Base-by-base conservation (phyloP, 2,888 invertebrate species). In the Coenonympha glycerion region DNA sequence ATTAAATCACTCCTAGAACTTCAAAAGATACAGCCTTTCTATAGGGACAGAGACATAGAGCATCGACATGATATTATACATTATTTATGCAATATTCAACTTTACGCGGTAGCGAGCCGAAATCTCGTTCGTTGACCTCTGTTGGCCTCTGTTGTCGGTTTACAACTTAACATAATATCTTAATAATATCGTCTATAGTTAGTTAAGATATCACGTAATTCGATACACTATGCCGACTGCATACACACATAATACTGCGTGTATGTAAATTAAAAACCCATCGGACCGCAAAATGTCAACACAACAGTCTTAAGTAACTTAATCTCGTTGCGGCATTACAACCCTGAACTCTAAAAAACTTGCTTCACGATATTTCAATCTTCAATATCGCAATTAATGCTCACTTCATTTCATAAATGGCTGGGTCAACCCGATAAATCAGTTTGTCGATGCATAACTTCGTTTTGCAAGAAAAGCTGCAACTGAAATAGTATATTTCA, bases 281-380 rank as follows among this genome's bases (percentile, higher is more conserved):
- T 45, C 44, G 45, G 42, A 47, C 50, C 47, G 44, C 39, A 47
- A 50, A 50, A 50, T 45, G 39, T 39, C 34, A 47, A 40, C 40
- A 47, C 34, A 45, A 40, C 26, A 46, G 28, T 46, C 18, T 19
- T 44, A 36, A 48, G 40, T 45, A 47, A 47, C 47, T 50, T 48
- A 37, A 54, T 54, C 47, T 18, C n/a, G 34, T 40, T 36, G 47
- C 34, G 47, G 40, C 40, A 45, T 30, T 36, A 36, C 30, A 51
- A 36, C 54, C 54, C 15, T 48, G 51, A 54, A 48, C 51, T 54
- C 48, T 48, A 46, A 53, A 53, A 36, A 31, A 16, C 40, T 44
- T 18, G 28, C 22, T 26, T 48, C 34, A 48, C 24, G 34, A 41
- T 42, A 36, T 36, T 41, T 28, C 47, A 41, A 36, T 48, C 19